Conservation (phyloP, 2,797 vertebrate genomes). For the Crocodylus rhombifer region DNA sequence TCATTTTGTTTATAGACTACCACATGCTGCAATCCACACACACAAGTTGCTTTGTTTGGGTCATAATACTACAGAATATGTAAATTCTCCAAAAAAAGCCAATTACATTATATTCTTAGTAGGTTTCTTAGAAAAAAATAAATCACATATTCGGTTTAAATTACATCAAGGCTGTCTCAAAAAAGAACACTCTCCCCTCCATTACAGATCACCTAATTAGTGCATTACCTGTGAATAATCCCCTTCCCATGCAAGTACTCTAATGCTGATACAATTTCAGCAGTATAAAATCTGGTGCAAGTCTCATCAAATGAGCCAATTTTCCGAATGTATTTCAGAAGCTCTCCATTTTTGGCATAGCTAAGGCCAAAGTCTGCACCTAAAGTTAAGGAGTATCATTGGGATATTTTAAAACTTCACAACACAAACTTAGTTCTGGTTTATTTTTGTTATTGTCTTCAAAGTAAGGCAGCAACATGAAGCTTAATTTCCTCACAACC, state of each 20-base stretch:
- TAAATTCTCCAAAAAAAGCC: background rate
- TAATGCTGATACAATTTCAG: conserved; percentile 96
- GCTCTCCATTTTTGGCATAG: conserved; percentile 98
- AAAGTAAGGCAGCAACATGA: background rate
- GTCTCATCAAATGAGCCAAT: conserved; percentile 99
- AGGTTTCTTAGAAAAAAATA: background rate
- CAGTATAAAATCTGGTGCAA: conserved; percentile 98
- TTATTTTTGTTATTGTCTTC: no score
- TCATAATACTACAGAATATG: background rate
- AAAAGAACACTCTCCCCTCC: background rate
- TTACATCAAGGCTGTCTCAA: background rate
- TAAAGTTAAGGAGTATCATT: conserved; percentile 85
- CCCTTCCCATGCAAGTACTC: conserved; percentile 98
- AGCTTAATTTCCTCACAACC: no score
- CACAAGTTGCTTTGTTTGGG: background rate
- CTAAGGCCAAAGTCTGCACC: conserved; percentile 97
- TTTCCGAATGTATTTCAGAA: conserved; percentile 99
- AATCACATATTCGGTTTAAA: background rate
- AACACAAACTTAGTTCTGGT: background rate
- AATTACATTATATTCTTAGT: background rate
- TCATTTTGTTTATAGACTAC: background rate
- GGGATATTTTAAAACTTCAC: background rate
- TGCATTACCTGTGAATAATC: conserved; percentile 95
- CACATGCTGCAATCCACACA: background rate
- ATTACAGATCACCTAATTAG: background rate